Evolutionary conservation across 2,888 invertebrate genomes (phyloP).

Genomic region (Drosophila mettleri): DNA sequence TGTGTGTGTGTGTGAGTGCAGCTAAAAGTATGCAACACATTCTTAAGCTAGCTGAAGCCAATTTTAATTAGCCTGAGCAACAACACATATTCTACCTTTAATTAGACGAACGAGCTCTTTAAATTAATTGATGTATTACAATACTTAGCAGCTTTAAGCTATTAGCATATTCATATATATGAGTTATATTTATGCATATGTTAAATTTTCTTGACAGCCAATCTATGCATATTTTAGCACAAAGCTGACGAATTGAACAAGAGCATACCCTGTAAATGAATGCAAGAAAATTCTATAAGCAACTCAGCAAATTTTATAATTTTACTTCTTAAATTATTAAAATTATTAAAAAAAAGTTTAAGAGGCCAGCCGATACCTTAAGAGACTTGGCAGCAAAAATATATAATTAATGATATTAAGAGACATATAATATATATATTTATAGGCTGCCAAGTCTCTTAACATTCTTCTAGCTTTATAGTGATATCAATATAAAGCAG

Average conservation of each 20-base stretch:
- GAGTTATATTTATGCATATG: neutral
- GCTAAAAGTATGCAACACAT: slow-evolving; percentile 61
- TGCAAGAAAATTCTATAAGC: neutral
- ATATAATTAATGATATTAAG: too few species aligned
- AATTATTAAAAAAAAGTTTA: neutral
- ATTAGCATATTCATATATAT: neutral
- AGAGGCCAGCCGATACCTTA: neutral
- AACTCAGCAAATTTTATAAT: neutral
- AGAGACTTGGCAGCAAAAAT: neutral
- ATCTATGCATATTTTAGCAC: neutral
- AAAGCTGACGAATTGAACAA: too few species aligned
- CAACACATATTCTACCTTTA: slow-evolving; percentile 34
- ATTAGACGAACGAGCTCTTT: slow-evolving; percentile 17
- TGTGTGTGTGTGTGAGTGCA: slow-evolving; percentile 16
- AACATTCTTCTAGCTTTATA: neutral
- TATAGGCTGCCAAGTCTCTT: neutral
- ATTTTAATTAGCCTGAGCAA: slow-evolving; percentile 63
- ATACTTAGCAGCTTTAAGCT: fast-evolving
- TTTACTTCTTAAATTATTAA: neutral
- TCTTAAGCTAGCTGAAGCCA: slow-evolving; percentile 33
- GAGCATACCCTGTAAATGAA: neutral
- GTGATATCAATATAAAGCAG: neutral
- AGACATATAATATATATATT: neutral
- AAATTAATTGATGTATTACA: slow-evolving; percentile 15
- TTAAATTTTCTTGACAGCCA: neutral